Conservation (phyloP, 2,888 invertebrate species). For the Pardosa pseudoannulata region DNA sequence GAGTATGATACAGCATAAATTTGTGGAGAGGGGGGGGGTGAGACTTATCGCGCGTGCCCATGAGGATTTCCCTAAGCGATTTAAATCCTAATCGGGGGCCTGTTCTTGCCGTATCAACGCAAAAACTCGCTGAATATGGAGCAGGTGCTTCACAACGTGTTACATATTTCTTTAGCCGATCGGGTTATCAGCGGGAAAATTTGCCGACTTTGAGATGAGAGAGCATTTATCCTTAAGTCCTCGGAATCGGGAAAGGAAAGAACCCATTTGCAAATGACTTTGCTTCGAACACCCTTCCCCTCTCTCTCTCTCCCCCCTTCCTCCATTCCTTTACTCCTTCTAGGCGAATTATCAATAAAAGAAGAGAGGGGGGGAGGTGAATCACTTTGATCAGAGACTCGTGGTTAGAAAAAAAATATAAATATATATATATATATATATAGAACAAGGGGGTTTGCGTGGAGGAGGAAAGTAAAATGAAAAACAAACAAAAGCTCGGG, state of each 20-base stretch:
- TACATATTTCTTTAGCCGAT: constrained; percentile 12
- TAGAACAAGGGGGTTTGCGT: too few species aligned
- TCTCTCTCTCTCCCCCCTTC: too few species aligned
- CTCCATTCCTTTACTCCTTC: too few species aligned
- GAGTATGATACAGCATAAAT: neutral
- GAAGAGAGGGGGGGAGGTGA: neutral
- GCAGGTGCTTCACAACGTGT: constrained; percentile 2
- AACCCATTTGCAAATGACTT: constrained; percentile 23
- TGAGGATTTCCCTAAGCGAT: neutral
- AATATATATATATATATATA: too few species aligned
- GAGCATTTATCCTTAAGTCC: constrained; percentile 13
- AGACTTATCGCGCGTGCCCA: neutral
- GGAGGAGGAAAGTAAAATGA: too few species aligned
- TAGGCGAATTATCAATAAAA: neutral
- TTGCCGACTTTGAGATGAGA: constrained; percentile 14
- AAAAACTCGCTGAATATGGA: constrained; percentile 14
- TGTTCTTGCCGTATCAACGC: neutral
- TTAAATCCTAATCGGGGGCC: constrained; percentile 5
- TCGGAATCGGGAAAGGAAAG: neutral
- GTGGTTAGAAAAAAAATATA: neutral
- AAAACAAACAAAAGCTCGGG: neutral
- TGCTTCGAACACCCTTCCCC: neutral
- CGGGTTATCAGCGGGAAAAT: constrained; percentile 8
- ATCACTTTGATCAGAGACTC: constrained; percentile 14
- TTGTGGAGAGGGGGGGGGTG: too few species aligned